Evolutionary conservation across 64 coral and sea anemone species (phyloP).

Genomic region (Dendrophyllia cribrosa): DNA sequence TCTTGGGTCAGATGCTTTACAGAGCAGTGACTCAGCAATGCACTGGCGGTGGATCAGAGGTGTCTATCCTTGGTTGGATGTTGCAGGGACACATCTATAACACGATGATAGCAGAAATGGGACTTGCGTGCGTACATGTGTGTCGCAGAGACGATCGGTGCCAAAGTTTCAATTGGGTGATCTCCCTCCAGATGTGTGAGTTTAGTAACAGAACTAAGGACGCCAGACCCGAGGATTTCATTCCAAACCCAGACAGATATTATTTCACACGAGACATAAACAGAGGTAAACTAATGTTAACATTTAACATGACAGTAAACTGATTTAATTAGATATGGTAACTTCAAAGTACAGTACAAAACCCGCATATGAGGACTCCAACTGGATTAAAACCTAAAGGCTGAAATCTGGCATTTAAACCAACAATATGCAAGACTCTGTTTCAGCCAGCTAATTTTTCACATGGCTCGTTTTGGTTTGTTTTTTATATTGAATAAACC

Average conservation of each 20-base stretch:
- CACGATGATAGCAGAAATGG: not conserved
- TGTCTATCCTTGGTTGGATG: not conserved
- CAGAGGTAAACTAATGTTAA: not conserved
- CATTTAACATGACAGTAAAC: too few species aligned
- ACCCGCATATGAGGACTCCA: too few species aligned
- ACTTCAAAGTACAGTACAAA: too few species aligned
- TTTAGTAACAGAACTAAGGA: not conserved
- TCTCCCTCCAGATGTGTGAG: not conserved
- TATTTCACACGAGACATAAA: not conserved
- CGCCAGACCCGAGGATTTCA: not conserved
- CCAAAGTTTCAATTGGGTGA: slow-evolving; percentile 3
- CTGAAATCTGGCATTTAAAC: too few species aligned
- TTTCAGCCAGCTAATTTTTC: too few species aligned
- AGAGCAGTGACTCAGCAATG: not conserved
- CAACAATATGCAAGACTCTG: too few species aligned
- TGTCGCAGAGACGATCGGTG: not conserved
- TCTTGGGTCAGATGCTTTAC: not conserved
- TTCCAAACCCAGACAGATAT: not conserved
- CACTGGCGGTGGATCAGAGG: not conserved
- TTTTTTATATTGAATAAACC: too few species aligned
- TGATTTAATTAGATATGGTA: too few species aligned
- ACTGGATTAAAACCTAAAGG: too few species aligned
- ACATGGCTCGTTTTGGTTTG: too few species aligned
- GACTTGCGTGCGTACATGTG: not conserved
- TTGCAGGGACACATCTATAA: not conserved